Conservation (phyloP, 2,797 vertebrate genomes). For the Miichthys miiuy region DNA sequence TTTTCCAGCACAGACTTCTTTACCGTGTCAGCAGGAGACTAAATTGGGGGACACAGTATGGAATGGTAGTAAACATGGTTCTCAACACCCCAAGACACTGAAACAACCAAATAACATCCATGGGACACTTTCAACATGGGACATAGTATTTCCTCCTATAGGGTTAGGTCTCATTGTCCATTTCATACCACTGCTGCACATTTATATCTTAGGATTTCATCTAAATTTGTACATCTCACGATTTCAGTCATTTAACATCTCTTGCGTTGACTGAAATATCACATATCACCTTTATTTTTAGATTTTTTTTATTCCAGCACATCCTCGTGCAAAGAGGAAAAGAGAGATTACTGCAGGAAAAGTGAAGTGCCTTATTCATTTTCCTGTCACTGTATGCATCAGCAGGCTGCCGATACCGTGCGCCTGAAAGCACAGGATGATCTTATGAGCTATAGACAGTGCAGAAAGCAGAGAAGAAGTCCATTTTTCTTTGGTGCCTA, state of each 20-base stretch:
- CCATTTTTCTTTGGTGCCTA: constrained; percentile 38
- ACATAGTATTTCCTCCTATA: not conserved
- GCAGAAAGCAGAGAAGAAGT: constrained; percentile 25
- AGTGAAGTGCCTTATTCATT: constrained; percentile 53
- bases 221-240: constrained; percentile 3
- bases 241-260: constrained; percentile 21
- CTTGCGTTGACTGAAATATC: constrained; percentile 22
- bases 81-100: constrained; percentile 20
- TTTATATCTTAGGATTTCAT: not conserved
- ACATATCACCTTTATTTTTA: constrained; percentile 44
- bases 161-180: not conserved
- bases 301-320: constrained; percentile 25
- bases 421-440: constrained; percentile 43
- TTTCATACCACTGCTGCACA: not conserved
- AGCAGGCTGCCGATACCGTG: constrained; percentile 38
- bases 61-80: constrained; percentile 47
- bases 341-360: constrained; percentile 58
- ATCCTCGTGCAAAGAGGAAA: constrained; percentile 27
- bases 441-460: constrained; percentile 44
- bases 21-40: constrained; percentile 62
- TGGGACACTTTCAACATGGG: constrained; percentile 8
- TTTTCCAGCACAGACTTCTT: constrained; percentile 61
- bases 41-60: constrained; percentile 54
- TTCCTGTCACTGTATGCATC: constrained; percentile 58
- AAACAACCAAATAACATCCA: constrained; percentile 38